Evolutionary conservation across 2,113 vertebrate genomes (phyloP), one percentile per base, ranked within the genome.

Genomic region (Sarotherodon lohbergeri): DNA sequence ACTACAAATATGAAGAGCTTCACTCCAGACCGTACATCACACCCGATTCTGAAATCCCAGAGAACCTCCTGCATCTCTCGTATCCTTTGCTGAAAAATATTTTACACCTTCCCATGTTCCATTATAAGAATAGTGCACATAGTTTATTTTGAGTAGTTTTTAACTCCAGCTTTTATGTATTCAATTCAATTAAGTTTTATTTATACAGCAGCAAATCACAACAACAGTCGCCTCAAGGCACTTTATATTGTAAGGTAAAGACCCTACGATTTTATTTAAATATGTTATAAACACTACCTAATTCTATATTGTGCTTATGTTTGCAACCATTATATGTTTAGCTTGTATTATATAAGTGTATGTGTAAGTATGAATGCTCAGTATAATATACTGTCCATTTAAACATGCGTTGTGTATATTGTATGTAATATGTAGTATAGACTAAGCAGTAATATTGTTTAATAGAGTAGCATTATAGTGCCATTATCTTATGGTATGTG

Each of bases 61-160:
- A 92, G 81, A 83, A 98, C 85, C 93, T 99, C 61, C 97, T 99
- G 61, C 92, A 87, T 41, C 95, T 99, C 9, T 93, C 93, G 98
- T 99, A 99, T 99, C 98, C 97, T 90, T 54, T 9, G 11, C 54
- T 71, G 22, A 17, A 52, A 54, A 83, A 13, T 34, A 4, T 48
- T 76, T 76, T 46, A 76, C 22, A 73, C 68, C 22, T 48, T 73
- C 7, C 19, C 16, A 17, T 7, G 14, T 17, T 50, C 39, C n/a
- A 71, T 24, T 43, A 71, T 16, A 43, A 43, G 13, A 73, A 27
- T 16, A 46, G 14, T 27, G 41, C 68, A 46, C 41, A 73, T 16
- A 43, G 12, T 71, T 71, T 71, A 71, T 71, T 43, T 71, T 71
- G 12, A 43, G n/a, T 71, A 16, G n/a, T 41, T 41, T 68, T 68